Evolutionary conservation across 2,797 vertebrate genomes (phyloP).

Genomic region (Manis javanica): DNA sequence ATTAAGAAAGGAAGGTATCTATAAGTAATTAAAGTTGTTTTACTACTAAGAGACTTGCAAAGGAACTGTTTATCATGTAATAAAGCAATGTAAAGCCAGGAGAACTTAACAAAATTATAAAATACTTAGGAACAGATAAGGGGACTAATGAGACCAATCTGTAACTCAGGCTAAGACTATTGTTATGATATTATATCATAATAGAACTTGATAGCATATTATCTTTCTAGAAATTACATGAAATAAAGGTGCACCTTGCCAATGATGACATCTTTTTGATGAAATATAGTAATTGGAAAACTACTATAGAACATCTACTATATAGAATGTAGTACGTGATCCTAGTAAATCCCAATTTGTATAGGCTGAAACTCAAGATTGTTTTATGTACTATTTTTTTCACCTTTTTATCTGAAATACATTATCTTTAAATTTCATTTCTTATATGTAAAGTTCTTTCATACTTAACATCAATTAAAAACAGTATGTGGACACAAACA

Average conservation of each 20-base stretch:
- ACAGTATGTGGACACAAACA: neutral
- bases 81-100: neutral
- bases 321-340: neutral
- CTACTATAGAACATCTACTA: neutral
- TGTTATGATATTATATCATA: neutral
- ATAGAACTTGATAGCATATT: neutral
- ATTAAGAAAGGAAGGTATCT: neutral
- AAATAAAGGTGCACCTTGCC: neutral
- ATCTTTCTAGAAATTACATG: neutral
- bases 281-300: neutral
- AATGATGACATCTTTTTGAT: neutral
- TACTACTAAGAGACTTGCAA: conserved; percentile 9
- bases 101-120: conserved; percentile 10
- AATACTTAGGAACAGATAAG: conserved; percentile 13
- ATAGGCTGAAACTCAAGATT: neutral
- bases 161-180: neutral
- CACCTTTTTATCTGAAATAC: neutral
- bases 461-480: conserved; percentile 21
- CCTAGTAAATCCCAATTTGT: neutral
- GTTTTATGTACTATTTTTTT: neutral
- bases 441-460: neutral
- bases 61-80: neutral
- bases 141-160: neutral
- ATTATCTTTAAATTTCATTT: neutral
- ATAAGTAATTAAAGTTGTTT: neutral